Percentiles rank a stretch among this genome's conserved stretches.
Evolutionary conservation across 2,113 vertebrate genomes (phyloP).

Genomic region (Ailurus styani): DNA sequence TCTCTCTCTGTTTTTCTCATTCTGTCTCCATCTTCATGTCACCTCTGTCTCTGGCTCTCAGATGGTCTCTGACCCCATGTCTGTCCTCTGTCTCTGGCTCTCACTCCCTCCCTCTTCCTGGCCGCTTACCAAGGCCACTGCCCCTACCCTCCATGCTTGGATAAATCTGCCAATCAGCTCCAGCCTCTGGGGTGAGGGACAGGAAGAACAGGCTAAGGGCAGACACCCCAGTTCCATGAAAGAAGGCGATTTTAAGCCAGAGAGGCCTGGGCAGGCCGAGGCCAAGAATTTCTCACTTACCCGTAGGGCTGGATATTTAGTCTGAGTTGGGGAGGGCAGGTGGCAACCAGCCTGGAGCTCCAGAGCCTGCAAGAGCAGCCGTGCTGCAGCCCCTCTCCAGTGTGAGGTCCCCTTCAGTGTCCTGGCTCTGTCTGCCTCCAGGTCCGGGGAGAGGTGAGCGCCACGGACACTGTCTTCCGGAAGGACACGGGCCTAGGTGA

Average conservation of each 20-base stretch:
- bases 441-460: not conserved
- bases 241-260: constrained; percentile 54
- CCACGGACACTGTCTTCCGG: not conserved
- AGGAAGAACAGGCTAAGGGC: constrained; percentile 63
- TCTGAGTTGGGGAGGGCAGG: constrained; percentile 65
- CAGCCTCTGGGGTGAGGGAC: constrained; percentile 54
- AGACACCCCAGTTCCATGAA: constrained; percentile 50
- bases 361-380: constrained; percentile 8
- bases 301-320: constrained; percentile 71
- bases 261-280: constrained; percentile 42
- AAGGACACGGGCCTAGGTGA: not conserved
- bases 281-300: constrained; percentile 75
- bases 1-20: not conserved
- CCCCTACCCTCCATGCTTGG: constrained; percentile 54
- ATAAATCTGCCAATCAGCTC: constrained; percentile 55
- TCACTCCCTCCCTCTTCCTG: not conserved
- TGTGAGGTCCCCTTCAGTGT: not conserved
- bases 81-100: not conserved
- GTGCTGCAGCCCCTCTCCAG: not conserved
- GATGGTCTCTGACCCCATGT: constrained; percentile 34
- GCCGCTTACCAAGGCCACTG: constrained; percentile 58
- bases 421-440: not conserved
- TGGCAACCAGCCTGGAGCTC: constrained; percentile 65
- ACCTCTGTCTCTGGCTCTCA: constrained; percentile 20
- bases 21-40: not conserved